Percentiles rank a stretch among this genome's conserved stretches.
phyloP scores from a whole-genome alignment of 2,888 invertebrate species.

The Trissoscelio sp. region DNA sequence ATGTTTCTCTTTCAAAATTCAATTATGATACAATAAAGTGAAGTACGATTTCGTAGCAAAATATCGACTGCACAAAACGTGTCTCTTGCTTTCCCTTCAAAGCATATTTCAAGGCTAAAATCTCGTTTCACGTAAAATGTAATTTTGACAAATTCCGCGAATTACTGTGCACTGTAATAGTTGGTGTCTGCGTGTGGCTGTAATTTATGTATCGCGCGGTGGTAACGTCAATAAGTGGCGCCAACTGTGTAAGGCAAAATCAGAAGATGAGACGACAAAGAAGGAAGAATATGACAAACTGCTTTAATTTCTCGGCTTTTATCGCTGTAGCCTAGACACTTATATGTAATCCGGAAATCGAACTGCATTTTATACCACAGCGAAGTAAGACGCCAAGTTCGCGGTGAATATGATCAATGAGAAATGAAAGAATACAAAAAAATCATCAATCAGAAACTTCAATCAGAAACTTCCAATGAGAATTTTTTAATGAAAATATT shows the following conservation, averaged over 20 bases:
- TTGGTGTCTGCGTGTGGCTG: slow-evolving; percentile 39
- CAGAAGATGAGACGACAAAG: slow-evolving; percentile 62
- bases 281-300: slow-evolving; percentile 65
- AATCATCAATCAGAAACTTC: too few relatives aligned
- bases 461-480: too few relatives aligned
- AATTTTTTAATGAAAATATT: too few relatives aligned
- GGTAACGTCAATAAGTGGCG: slow-evolving; percentile 69
- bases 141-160: slow-evolving; percentile 67
- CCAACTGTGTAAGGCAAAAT: slow-evolving; percentile 63
- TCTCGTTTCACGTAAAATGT: slow-evolving; percentile 59
- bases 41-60: slow-evolving; percentile 29
- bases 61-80: slow-evolving; percentile 21
- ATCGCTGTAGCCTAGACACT: slow-evolving; percentile 54
- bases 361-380: slow-evolving; percentile 49
- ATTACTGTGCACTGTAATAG: slow-evolving; percentile 59
- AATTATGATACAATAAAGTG: slow-evolving; percentile 46
- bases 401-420: background rate
- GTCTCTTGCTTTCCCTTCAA: slow-evolving; percentile 10
- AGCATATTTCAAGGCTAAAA: slow-evolving; percentile 58
- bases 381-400: slow-evolving; percentile 40
- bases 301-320: slow-evolving; percentile 69
- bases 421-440: too few relatives aligned
- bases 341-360: slow-evolving; percentile 54
- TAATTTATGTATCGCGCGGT: slow-evolving; percentile 67
- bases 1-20: slow-evolving; percentile 17